A percentile compares a stretch with the other conserved stretches of the same genome.
phyloP scores from a whole-genome alignment of 2,888 invertebrate genomes.

The Aromia moschata region DNA sequence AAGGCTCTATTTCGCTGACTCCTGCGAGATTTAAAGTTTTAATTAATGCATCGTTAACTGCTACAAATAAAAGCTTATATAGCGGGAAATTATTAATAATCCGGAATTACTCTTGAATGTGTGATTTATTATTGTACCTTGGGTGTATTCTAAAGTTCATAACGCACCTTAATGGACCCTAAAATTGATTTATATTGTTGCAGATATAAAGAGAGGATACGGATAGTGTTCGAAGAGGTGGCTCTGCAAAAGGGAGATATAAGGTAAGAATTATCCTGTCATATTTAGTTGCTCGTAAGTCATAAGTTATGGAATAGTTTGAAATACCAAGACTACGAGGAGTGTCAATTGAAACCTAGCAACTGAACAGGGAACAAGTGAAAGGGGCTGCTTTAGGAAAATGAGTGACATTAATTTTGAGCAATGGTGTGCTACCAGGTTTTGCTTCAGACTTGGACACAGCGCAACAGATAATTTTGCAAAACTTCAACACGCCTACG shows the following conservation, averaged over 20 bases:
- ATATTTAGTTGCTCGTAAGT: too few species aligned
- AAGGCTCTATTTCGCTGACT: slow-evolving; percentile 3
- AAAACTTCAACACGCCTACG: too few species aligned
- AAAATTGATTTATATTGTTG: slow-evolving; percentile 55
- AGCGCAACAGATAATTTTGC: too few species aligned
- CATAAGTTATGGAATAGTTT: too few species aligned
- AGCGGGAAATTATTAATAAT: slow-evolving; percentile 44
- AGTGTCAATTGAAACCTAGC: too few species aligned
- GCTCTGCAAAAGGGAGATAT: slow-evolving; percentile 80
- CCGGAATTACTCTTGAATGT: slow-evolving; percentile 42
- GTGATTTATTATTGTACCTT: slow-evolving; percentile 48
- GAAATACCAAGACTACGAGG: too few species aligned
- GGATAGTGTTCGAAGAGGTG: slow-evolving; percentile 84
- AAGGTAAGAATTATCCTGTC: slow-evolving; percentile 68
- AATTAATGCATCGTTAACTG: slow-evolving; percentile 28
- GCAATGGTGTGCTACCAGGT: too few species aligned
- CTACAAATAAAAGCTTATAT: slow-evolving; percentile 36
- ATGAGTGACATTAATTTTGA: too few species aligned
- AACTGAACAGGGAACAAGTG: too few species aligned
- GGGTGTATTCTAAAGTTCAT: slow-evolving; percentile 42
- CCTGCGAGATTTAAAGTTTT: slow-evolving; percentile 19
- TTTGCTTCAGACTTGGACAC: too few species aligned
- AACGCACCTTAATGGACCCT: slow-evolving; percentile 44
- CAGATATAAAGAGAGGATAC: slow-evolving; percentile 81
- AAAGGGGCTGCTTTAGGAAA: too few species aligned